Conservation (phyloP, 2,888 invertebrate species). For the Cryptocheilus praepositus region DNA sequence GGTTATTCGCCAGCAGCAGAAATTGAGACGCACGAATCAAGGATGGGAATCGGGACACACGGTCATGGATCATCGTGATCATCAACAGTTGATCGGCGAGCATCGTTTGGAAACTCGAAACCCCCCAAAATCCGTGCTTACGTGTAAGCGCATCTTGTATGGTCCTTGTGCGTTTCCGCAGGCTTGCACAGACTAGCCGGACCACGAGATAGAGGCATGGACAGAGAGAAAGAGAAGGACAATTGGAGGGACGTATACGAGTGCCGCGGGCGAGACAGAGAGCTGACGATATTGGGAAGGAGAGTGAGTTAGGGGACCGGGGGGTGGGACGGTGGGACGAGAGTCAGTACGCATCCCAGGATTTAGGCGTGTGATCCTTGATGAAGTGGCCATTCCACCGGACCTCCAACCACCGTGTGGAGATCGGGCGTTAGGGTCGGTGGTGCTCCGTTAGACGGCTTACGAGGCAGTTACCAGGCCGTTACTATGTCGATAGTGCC, state of each 20-base stretch:
- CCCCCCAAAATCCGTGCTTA: background rate
- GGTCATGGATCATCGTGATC: background rate
- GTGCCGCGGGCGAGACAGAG: background rate
- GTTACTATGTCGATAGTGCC: constrained; percentile 66
- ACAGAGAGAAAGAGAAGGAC: background rate
- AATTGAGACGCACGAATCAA: background rate
- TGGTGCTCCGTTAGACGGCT: constrained; percentile 65
- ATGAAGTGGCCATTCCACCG: constrained; percentile 65
- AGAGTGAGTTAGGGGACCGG: background rate
- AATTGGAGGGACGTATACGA: background rate
- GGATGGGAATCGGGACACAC: background rate
- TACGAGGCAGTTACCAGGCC: constrained; percentile 69
- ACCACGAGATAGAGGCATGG: background rate
- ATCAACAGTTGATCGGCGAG: background rate
- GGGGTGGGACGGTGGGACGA: constrained; percentile 16
- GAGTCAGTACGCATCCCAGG: constrained; percentile 49
- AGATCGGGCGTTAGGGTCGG: constrained; percentile 45
- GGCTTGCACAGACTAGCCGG: constrained; percentile 8
- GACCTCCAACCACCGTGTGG: constrained; percentile 47
- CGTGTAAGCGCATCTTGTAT: constrained; percentile 6
- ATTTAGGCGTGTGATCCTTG: constrained; percentile 66
- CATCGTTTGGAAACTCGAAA: constrained; percentile 5
- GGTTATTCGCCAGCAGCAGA: background rate
- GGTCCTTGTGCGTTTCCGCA: constrained; percentile 7
- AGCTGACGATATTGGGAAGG: background rate